Evolutionary conservation across 64 coral and sea anemone genomes (phyloP).

Genomic region (Stichodactyla mertensii): DNA sequence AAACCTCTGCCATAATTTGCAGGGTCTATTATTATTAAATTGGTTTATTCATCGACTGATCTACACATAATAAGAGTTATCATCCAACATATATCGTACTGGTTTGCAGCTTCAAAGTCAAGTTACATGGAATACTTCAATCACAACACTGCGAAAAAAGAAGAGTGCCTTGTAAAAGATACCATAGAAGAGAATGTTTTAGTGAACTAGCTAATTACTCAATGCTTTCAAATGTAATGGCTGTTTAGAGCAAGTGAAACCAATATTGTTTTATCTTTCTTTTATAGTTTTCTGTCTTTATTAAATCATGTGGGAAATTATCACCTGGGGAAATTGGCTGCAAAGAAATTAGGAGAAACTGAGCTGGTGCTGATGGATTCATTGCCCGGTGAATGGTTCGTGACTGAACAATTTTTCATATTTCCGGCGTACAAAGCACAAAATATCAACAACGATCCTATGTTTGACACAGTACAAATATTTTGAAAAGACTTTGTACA

Average conservation of each 20-base stretch:
- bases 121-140: too few relatives aligned
- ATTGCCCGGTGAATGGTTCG: neutral
- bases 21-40: neutral
- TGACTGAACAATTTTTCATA: constrained; percentile 1
- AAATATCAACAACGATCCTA: constrained; percentile 2
- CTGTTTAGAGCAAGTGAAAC: neutral
- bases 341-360: neutral
- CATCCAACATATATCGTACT: too few relatives aligned
- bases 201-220: neutral
- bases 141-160: too few relatives aligned
- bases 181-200: too few relatives aligned
- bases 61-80: neutral
- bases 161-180: too few relatives aligned
- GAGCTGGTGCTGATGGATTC: neutral
- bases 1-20: neutral
- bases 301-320: neutral
- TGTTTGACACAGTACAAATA: constrained; percentile 10
- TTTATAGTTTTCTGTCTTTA: neutral
- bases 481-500: constrained; percentile 14
- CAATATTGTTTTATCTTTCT: constrained; percentile 8
- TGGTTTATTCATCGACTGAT: neutral
- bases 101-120: too few relatives aligned
- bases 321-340: neutral
- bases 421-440: constrained; percentile 6
- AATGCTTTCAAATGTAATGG: neutral